These are phyloP conservation scores for Maccullochella peelii DNA, from an alignment of 2,113 vertebrate genomes.

Conservation along the genomic window DNA sequence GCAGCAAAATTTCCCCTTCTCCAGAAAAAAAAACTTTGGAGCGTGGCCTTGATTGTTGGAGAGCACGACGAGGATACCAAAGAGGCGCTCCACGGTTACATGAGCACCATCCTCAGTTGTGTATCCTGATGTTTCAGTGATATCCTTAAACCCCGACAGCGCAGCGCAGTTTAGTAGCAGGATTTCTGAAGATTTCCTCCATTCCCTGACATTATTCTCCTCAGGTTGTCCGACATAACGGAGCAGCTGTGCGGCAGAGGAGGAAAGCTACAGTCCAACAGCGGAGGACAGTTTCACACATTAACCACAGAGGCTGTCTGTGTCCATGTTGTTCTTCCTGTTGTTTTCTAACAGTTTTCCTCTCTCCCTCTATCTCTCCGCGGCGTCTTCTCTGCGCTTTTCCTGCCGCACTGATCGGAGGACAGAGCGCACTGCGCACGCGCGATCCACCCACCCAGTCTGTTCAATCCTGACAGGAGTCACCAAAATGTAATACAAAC, in stretches of 20 bases:
- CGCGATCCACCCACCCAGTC: constrained; percentile 81
- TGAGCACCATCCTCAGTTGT: constrained; percentile 41
- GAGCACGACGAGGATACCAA: constrained; percentile 25
- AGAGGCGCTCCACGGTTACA: constrained; percentile 27
- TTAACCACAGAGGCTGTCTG: neutral
- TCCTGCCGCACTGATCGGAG: constrained; percentile 88
- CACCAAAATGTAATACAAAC: constrained; percentile 15
- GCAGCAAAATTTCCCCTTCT: constrained; percentile 69
- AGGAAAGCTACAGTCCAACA: constrained; percentile 22
- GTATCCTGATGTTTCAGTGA: neutral
- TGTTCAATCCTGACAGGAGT: constrained; percentile 51
- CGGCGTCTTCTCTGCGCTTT: constrained; percentile 84
- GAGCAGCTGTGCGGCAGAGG: constrained; percentile 47
- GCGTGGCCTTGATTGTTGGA: constrained; percentile 41
- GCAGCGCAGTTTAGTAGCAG: constrained; percentile 58
- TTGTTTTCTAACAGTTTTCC: constrained; percentile 53
- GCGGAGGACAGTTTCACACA: constrained; percentile 1
- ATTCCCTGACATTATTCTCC: constrained; percentile 71
- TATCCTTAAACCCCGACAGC: constrained; percentile 27
- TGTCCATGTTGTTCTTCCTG: constrained; percentile 62
- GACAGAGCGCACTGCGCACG: constrained; percentile 83
- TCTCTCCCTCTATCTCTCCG: constrained; percentile 48
- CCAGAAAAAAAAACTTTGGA: constrained; percentile 44
- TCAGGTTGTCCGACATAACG: constrained; percentile 52
- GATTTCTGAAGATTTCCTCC: constrained; percentile 70